Percentiles rank a stretch among this genome's conserved stretches.
Evolutionary conservation across 2,797 vertebrate genomes (phyloP).

Genomic region (Malacoraja senta): DNA sequence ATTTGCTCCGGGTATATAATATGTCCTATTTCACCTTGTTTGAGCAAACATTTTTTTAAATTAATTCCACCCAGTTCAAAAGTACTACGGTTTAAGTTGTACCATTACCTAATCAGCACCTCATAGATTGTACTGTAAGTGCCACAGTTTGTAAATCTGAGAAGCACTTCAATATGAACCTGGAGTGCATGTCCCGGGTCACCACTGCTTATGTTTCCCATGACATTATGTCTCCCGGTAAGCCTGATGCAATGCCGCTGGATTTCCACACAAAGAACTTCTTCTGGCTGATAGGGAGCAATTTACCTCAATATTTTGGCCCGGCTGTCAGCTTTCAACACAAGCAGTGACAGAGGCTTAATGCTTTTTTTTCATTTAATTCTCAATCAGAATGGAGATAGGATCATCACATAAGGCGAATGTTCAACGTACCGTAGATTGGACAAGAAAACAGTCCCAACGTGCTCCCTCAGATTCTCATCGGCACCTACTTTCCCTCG

Average conservation of each 20-base stretch:
- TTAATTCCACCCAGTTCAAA: conserved; percentile 3
- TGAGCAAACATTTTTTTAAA: no score
- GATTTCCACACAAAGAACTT: conserved; percentile 57
- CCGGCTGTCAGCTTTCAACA: conserved; percentile 46
- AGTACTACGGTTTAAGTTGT: not conserved
- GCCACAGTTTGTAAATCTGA: not conserved
- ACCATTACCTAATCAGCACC: not conserved
- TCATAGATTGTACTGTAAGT: not conserved
- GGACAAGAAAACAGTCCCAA: conserved; percentile 49
- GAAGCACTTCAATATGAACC: not conserved
- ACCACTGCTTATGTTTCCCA: conserved; percentile 76
- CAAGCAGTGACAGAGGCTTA: conserved; percentile 56
- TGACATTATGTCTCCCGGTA: conserved; percentile 62
- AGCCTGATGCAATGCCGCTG: conserved; percentile 50
- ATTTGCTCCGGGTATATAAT: not conserved
- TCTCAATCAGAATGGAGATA: conserved; percentile 48
- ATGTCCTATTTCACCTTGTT: not conserved
- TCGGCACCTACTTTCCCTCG: conserved; percentile 52
- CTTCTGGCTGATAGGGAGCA: conserved; percentile 70
- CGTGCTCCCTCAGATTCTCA: conserved; percentile 62
- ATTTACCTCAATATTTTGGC: conserved; percentile 58
- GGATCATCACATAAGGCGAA: conserved; percentile 50
- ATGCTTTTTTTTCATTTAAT: conserved; percentile 46
- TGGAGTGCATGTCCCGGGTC: conserved; percentile 49
- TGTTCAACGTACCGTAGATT: conserved; percentile 53